Evolutionary conservation across 2,113 vertebrate species (phyloP).

Genomic region (Tragelaphus buxtoni): DNA sequence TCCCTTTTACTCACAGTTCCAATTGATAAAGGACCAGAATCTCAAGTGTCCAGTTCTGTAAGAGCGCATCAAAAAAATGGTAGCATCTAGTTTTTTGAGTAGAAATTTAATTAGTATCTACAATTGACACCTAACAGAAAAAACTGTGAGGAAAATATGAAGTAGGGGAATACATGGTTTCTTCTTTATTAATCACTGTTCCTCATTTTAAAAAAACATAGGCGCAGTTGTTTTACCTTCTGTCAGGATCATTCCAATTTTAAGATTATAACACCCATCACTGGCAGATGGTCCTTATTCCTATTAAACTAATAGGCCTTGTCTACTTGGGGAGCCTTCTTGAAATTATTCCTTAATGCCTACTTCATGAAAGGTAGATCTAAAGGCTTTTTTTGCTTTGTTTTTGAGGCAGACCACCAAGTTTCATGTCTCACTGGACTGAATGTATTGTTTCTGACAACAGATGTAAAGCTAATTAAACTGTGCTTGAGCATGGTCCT

Average conservation of each 20-base stretch:
- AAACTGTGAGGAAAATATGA: background rate
- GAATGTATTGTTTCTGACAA: background rate
- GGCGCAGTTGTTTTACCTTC: background rate
- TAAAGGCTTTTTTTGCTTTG: background rate
- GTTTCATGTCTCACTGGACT: background rate
- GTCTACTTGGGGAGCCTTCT: background rate
- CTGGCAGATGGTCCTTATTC: background rate
- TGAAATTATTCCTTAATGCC: background rate
- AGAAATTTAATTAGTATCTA: background rate
- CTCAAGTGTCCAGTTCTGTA: background rate
- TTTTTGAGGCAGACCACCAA: background rate
- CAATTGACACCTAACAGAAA: background rate
- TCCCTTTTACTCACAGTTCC: background rate
- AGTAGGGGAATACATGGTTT: background rate
- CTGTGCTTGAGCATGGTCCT: background rate
- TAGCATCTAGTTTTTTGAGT: background rate
- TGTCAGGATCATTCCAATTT: background rate
- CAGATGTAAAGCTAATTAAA: slow-evolving; percentile 16
- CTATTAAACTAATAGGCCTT: background rate
- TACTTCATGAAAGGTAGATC: background rate
- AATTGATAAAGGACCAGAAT: background rate
- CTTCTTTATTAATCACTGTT: background rate
- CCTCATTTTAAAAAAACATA: background rate
- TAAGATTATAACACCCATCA: background rate
- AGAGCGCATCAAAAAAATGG: background rate